A percentile compares a stretch with the other conserved stretches of the same genome.
Conservation (phyloP, 2,888 invertebrate genomes). For the Lithophane semibrunnea region DNA sequence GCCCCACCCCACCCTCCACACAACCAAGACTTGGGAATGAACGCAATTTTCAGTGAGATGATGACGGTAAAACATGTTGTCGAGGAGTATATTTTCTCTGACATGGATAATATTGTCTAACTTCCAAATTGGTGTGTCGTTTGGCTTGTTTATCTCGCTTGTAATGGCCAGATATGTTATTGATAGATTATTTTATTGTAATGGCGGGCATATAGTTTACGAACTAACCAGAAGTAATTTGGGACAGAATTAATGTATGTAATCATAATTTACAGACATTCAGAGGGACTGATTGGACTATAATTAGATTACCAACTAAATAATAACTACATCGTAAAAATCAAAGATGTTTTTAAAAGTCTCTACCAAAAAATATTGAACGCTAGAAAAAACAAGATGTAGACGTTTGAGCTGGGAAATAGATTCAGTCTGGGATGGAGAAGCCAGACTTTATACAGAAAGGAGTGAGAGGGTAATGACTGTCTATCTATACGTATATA, state of each 20-base stretch:
- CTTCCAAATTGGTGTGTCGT: slow-evolving; percentile 67
- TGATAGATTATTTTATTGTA: slow-evolving; percentile 13
- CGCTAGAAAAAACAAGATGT: slow-evolving; percentile 37
- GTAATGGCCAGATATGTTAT: slow-evolving; percentile 24
- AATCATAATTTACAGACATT: slow-evolving; percentile 29
- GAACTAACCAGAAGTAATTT: slow-evolving; percentile 42
- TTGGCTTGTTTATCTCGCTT: slow-evolving; percentile 51
- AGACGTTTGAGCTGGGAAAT: slow-evolving; percentile 21
- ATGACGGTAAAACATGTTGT: slow-evolving; percentile 75
- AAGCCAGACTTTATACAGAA: slow-evolving; percentile 36
- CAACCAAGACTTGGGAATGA: slow-evolving; percentile 69
- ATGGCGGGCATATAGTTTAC: slow-evolving; percentile 1
- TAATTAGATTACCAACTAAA: slow-evolving; percentile 33
- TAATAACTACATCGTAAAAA: slow-evolving; percentile 13
- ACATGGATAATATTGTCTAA: slow-evolving; percentile 73
- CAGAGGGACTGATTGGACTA: not conserved
- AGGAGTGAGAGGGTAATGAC: slow-evolving; percentile 50
- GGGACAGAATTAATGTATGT: slow-evolving; percentile 10
- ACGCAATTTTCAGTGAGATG: slow-evolving; percentile 74
- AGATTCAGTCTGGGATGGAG: slow-evolving; percentile 35
- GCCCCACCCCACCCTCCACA: slow-evolving; percentile 65
- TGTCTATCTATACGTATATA: not conserved
- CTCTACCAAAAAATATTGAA: slow-evolving; percentile 23
- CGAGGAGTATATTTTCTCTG: slow-evolving; percentile 69
- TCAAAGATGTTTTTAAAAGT: slow-evolving; percentile 10